phyloP scores from a whole-genome alignment of 1,140 invertebrate species.

The Anagrus nilaparvatae region DNA sequence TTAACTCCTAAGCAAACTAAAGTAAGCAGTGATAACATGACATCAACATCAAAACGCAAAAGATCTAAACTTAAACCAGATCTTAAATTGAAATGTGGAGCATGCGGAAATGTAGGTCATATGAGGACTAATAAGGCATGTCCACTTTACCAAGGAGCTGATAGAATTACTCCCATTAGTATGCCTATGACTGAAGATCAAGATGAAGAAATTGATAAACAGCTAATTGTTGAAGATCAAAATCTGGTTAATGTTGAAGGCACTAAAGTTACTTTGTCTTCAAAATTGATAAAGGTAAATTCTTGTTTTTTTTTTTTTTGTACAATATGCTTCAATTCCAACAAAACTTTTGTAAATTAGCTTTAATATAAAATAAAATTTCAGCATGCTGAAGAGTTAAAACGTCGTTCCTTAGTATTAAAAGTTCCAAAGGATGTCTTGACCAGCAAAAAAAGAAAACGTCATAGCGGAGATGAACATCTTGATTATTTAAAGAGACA shows the following conservation, averaged over 20 bases:
- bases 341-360: too few relatives aligned
- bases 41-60: conserved; percentile 54
- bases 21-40: conserved; percentile 37
- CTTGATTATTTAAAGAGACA: conserved; percentile 91
- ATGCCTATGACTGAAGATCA: conserved; percentile 66
- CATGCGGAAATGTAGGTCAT: conserved; percentile 82
- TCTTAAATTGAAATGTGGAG: conserved; percentile 89
- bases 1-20: conserved; percentile 20
- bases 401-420: conserved; percentile 65
- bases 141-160: conserved; percentile 80
- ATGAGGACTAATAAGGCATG: conserved; percentile 94
- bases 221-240: conserved; percentile 66
- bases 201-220: conserved; percentile 71
- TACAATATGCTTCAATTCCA: too few relatives aligned
- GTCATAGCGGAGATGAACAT: conserved; percentile 61
- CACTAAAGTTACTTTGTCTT: conserved; percentile 74
- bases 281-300: conserved; percentile 68
- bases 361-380: too few relatives aligned
- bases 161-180: too few relatives aligned
- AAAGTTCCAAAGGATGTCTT: conserved; percentile 71
- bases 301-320: conserved; percentile 7
- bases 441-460: conserved; percentile 55
- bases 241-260: conserved; percentile 88
- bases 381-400: conserved; percentile 71
- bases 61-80: conserved; percentile 82